phyloP scores from a whole-genome alignment of 2,797 vertebrate genomes.

The Rhadinocentrus ornatus region DNA sequence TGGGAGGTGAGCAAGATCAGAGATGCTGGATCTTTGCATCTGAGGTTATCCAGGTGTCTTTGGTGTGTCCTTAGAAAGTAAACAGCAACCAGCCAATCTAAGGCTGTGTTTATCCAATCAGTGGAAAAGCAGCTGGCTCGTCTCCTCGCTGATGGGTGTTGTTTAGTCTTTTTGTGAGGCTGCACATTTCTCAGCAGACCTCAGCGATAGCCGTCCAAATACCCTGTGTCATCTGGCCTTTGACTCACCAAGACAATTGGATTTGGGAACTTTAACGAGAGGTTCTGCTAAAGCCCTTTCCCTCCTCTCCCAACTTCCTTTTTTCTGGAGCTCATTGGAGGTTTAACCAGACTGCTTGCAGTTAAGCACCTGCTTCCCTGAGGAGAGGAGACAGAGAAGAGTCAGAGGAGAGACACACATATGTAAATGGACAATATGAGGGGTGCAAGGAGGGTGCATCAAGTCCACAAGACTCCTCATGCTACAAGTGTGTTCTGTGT shows the following conservation, averaged over 20 bases:
- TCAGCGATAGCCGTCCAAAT: slow-evolving; percentile 56
- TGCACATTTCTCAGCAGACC: slow-evolving; percentile 54
- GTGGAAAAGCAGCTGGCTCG: slow-evolving; percentile 37
- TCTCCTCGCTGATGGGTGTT: slow-evolving; percentile 63
- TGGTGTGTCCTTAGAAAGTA: slow-evolving; percentile 69
- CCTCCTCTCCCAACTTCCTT: not conserved
- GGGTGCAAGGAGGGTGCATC: slow-evolving; percentile 5
- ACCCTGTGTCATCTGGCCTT: slow-evolving; percentile 69
- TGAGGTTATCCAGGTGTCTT: slow-evolving; percentile 63
- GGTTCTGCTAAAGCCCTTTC: slow-evolving; percentile 45
- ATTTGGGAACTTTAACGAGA: slow-evolving; percentile 73
- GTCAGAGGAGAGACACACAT: slow-evolving; percentile 10
- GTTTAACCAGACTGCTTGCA: slow-evolving; percentile 54
- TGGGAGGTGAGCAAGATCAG: slow-evolving; percentile 21
- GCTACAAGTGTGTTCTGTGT: slow-evolving; percentile 27
- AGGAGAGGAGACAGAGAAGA: slow-evolving; percentile 30
- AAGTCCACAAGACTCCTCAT: slow-evolving; percentile 22
- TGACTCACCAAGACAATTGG: slow-evolving; percentile 70
- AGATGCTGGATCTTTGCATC: slow-evolving; percentile 65
- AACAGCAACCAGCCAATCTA: slow-evolving; percentile 61
- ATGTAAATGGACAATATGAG: slow-evolving; percentile 34
- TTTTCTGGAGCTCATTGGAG: slow-evolving; percentile 47
- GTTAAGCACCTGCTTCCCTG: slow-evolving; percentile 56
- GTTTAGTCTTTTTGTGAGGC: slow-evolving; percentile 62
- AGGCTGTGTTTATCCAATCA: slow-evolving; percentile 72